Evolutionary conservation across 2,797 vertebrate genomes (phyloP).

Genomic region (Ara ararauna): DNA sequence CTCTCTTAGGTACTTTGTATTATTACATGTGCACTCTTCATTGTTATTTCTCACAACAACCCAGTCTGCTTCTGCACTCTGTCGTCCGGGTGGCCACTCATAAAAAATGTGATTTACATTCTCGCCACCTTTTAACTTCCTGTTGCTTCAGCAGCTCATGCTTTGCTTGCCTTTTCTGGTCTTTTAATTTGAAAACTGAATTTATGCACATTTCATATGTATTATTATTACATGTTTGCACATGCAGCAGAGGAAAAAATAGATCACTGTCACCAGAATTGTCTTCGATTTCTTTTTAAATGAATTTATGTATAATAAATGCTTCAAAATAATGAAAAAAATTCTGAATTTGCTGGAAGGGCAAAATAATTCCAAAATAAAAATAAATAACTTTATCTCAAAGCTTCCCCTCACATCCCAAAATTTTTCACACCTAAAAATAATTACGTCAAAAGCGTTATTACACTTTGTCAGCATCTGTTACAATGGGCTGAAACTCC

Average conservation of each 20-base stretch:
- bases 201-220: not conserved
- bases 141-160: constrained; percentile 85
- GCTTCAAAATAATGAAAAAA: not conserved
- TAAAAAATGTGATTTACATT: constrained; percentile 91
- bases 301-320: not conserved
- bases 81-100: constrained; percentile 92
- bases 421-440: not conserved
- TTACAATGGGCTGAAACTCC: not conserved
- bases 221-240: not conserved
- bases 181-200: constrained; percentile 27
- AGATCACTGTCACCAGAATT: not conserved
- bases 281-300: not conserved
- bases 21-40: constrained; percentile 89
- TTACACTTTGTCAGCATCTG: not conserved
- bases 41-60: constrained; percentile 96
- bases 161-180: constrained; percentile 72
- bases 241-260: not conserved
- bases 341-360: not conserved
- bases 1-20: constrained; percentile 83
- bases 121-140: constrained; percentile 82
- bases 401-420: not conserved
- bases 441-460: not conserved
- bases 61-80: constrained; percentile 77
- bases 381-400: not conserved
- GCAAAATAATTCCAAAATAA: not conserved